A percentile compares a stretch with the other conserved stretches of the same genome.
These are phyloP conservation scores for Falco punctatus DNA, from an alignment of 2,113 vertebrate genomes.

Conservation along the genomic window DNA sequence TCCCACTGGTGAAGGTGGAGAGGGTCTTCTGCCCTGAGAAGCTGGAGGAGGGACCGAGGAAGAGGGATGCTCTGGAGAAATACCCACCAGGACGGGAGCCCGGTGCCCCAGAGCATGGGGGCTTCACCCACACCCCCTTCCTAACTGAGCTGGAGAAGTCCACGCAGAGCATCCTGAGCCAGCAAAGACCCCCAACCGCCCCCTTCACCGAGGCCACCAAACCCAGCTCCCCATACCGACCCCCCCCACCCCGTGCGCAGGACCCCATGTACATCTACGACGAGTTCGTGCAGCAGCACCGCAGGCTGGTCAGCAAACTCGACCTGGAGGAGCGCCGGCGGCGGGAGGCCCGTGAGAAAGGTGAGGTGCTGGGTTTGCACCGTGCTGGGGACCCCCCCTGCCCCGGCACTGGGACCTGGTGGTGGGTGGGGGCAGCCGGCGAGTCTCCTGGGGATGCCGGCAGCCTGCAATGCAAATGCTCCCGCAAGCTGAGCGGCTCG, in stretches of 20 bases:
- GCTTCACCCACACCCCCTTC: slow-evolving; percentile 81
- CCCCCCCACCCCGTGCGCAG: slow-evolving; percentile 63
- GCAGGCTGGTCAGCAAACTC: slow-evolving; percentile 92
- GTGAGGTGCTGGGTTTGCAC: slow-evolving; percentile 56
- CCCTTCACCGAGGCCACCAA: slow-evolving; percentile 81
- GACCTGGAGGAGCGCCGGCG: slow-evolving; percentile 93
- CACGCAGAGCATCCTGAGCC: slow-evolving; percentile 87
- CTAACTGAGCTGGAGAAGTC: slow-evolving; percentile 93
- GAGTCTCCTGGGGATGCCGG: not conserved
- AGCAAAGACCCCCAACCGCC: slow-evolving; percentile 82
- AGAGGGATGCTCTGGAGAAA: slow-evolving; percentile 83
- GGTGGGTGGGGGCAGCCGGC: not conserved
- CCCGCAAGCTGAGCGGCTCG: not conserved
- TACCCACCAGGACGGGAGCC: slow-evolving; percentile 80
- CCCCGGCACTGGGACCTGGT: rapidly evolving
- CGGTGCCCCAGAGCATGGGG: slow-evolving; percentile 72
- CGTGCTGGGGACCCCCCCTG: rapidly evolving
- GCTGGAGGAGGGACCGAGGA: slow-evolving; percentile 82
- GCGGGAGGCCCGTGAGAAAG: slow-evolving; percentile 92
- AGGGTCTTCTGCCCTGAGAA: slow-evolving; percentile 80
- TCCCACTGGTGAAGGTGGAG: slow-evolving; percentile 81
- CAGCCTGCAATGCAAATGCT: not conserved
- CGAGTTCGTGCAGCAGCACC: slow-evolving; percentile 91
- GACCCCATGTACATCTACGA: slow-evolving; percentile 89
- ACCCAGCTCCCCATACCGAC: slow-evolving; percentile 75